Evolutionary conservation across 2,113 vertebrate genomes (phyloP).

Genomic region (Bubo scandiacus): DNA sequence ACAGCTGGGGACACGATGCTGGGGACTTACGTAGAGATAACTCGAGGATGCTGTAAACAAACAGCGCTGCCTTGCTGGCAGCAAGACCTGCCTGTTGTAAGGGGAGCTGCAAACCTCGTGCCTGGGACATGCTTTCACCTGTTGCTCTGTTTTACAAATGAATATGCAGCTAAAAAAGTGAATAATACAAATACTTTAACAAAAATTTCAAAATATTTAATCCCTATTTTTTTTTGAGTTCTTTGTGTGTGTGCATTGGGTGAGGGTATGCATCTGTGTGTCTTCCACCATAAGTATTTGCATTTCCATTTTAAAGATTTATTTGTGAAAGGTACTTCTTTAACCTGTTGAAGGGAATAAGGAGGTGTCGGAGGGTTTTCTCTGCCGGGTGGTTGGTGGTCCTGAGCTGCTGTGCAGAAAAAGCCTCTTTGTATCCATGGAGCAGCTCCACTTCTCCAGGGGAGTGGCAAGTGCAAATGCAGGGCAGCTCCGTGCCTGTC

Average conservation of each 20-base stretch:
- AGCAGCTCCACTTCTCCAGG: background rate
- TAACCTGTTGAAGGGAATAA: background rate
- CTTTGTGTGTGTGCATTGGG: background rate
- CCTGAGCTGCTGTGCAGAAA: background rate
- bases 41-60: background rate
- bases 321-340: background rate
- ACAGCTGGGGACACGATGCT: background rate
- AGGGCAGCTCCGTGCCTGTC: background rate
- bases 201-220: background rate
- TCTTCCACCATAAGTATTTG: rapidly evolving
- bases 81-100: background rate
- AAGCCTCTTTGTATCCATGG: background rate
- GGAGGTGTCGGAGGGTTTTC: background rate
- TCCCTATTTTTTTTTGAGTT: rapidly evolving
- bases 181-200: background rate
- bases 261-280: rapidly evolving
- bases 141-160: background rate
- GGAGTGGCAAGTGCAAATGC: background rate
- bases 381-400: background rate
- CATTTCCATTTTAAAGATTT: background rate
- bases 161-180: background rate
- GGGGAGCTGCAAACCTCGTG: background rate
- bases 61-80: background rate
- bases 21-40: background rate
- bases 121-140: background rate